Evolutionary conservation across 2,113 vertebrate species (phyloP).

Genomic region (Amphiprion percula): DNA sequence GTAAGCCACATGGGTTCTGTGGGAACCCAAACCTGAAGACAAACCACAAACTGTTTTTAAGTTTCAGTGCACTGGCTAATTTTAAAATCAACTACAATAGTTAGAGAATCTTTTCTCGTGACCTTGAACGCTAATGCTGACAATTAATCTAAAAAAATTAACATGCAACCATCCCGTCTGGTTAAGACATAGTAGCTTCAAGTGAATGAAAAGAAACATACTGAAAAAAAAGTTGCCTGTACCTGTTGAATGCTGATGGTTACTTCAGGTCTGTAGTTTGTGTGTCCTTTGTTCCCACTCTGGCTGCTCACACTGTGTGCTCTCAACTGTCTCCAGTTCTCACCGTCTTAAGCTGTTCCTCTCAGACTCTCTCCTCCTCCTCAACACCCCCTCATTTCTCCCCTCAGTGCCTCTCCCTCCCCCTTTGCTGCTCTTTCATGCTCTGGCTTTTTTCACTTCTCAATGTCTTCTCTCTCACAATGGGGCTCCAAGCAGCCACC

Average conservation of each 20-base stretch:
- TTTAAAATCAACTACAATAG: not conserved
- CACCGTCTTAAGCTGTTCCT: slow-evolving; percentile 63
- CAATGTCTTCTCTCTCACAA: slow-evolving; percentile 32
- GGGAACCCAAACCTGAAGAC: slow-evolving; percentile 59
- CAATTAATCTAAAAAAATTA: not conserved
- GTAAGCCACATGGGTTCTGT: slow-evolving; percentile 57
- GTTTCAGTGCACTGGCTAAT: not conserved
- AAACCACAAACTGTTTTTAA: not conserved
- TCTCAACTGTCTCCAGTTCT: slow-evolving; percentile 40
- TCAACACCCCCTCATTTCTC: slow-evolving; percentile 66
- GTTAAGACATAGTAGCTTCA: not conserved
- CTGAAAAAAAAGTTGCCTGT: slow-evolving; percentile 37
- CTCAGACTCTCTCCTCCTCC: slow-evolving; percentile 75
- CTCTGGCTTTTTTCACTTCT: slow-evolving; percentile 32
- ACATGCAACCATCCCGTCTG: not conserved
- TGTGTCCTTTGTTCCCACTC: slow-evolving; percentile 14
- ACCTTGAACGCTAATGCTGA: not conserved
- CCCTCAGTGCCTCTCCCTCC: slow-evolving; percentile 49
- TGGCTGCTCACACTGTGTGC: slow-evolving; percentile 36
- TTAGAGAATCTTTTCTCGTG: slow-evolving; percentile 2
- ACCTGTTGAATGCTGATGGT: slow-evolving; percentile 60
- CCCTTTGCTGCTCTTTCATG: slow-evolving; percentile 14
- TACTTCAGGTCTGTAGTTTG: slow-evolving; percentile 4
- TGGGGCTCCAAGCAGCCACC: slow-evolving; percentile 3
- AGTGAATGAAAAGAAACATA: slow-evolving; percentile 20